phyloP scores from a whole-genome alignment of 2,113 vertebrate genomes.

The Microcebus ravelobensis region DNA sequence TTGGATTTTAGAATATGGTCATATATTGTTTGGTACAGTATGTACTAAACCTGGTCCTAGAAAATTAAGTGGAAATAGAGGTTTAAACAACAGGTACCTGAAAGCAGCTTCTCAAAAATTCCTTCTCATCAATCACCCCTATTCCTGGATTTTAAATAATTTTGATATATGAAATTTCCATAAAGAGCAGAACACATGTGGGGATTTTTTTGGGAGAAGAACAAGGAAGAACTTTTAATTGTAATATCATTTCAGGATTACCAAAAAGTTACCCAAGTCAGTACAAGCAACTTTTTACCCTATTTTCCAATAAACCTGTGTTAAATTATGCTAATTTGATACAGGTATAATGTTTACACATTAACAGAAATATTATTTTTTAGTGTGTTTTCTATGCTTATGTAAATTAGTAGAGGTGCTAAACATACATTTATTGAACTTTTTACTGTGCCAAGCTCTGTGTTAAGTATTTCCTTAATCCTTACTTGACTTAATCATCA shows the following conservation, averaged over 20 bases:
- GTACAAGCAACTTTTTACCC: neutral
- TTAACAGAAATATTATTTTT: neutral
- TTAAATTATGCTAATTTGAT: neutral
- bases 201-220: neutral
- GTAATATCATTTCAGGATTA: slow-evolving; percentile 42
- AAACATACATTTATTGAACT: neutral
- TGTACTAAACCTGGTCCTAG: slow-evolving; percentile 22
- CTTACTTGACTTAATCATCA: neutral
- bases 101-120: neutral
- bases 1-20: slow-evolving; percentile 54
- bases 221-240: neutral
- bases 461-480: neutral
- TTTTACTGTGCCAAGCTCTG: neutral
- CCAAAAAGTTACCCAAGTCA: neutral
- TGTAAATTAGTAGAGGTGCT: neutral
- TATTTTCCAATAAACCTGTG: neutral
- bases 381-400: slow-evolving; percentile 1
- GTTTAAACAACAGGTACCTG: neutral
- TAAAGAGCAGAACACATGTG: neutral
- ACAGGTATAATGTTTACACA: neutral
- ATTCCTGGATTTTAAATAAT: neutral
- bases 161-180: neutral
- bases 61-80: slow-evolving; percentile 51
- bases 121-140: neutral
- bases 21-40: slow-evolving; percentile 19